Percentiles rank a stretch among this genome's conserved stretches.
phyloP scores from a whole-genome alignment of 2,113 vertebrate genomes.

The Empidonax alnorum region DNA sequence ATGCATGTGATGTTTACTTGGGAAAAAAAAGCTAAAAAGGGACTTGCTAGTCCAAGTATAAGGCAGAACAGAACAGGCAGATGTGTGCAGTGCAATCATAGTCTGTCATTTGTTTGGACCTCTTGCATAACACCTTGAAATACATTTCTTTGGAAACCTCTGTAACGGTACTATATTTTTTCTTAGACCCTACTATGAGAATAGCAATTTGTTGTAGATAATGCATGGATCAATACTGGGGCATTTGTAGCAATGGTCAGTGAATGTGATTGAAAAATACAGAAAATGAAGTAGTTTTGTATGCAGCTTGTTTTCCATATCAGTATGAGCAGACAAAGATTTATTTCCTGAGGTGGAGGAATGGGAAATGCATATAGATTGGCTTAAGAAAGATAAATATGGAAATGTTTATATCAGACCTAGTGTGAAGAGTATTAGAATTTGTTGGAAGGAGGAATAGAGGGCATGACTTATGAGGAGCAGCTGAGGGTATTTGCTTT shows the following conservation, averaged over 20 bases:
- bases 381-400: neutral
- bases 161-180: neutral
- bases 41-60: neutral
- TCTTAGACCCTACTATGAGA: neutral
- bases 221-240: neutral
- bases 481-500: neutral
- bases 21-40: neutral
- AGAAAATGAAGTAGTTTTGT: neutral
- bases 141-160: neutral
- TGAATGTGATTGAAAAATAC: neutral
- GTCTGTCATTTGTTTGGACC: neutral
- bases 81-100: neutral
- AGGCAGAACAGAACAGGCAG: neutral
- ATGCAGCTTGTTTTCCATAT: neutral
- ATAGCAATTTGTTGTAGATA: neutral
- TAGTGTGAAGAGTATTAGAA: neutral
- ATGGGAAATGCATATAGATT: neutral
- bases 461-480: neutral
- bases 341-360: neutral
- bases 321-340: neutral
- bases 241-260: neutral
- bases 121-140: neutral
- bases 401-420: neutral
- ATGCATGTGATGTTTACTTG: neutral
- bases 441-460: neutral